phyloP scores from a whole-genome alignment of 2,797 vertebrate genomes.

The Moxostoma hubbsi region DNA sequence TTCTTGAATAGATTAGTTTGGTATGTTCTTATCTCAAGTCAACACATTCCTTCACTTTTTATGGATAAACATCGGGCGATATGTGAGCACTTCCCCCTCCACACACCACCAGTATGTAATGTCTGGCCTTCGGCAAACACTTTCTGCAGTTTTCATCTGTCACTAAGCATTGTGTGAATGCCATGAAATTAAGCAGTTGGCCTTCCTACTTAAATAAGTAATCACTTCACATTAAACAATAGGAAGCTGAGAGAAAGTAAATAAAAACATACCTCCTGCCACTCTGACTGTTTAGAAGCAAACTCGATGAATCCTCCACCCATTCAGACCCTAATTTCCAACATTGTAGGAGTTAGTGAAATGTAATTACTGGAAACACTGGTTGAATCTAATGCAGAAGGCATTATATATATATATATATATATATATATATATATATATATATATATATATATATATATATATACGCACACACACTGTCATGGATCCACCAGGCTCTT shows the following conservation, averaged over 20 bases:
- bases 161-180: constrained; percentile 22
- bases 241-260: constrained; percentile 53
- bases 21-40: constrained; percentile 37
- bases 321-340: constrained; percentile 40
- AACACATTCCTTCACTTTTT: constrained; percentile 31
- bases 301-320: constrained; percentile 34
- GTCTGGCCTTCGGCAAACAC: constrained; percentile 28
- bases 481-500: too few relatives aligned
- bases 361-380: constrained; percentile 57
- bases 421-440: too few relatives aligned
- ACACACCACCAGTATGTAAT: constrained; percentile 13
- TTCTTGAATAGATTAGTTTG: constrained; percentile 33
- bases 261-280: constrained; percentile 44
- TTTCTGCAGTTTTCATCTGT: constrained; percentile 40
- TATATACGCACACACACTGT: too few relatives aligned
- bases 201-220: constrained; percentile 53
- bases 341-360: constrained; percentile 39
- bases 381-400: constrained; percentile 48
- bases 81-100: not conserved
- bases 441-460: too few relatives aligned
- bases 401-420: too few relatives aligned
- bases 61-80: constrained; percentile 34
- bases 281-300: constrained; percentile 22
- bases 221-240: constrained; percentile 52
- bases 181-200: constrained; percentile 47